Base-by-base conservation (phyloP, 1,140 invertebrate species). In the Bombus pyrosoma region DNA sequence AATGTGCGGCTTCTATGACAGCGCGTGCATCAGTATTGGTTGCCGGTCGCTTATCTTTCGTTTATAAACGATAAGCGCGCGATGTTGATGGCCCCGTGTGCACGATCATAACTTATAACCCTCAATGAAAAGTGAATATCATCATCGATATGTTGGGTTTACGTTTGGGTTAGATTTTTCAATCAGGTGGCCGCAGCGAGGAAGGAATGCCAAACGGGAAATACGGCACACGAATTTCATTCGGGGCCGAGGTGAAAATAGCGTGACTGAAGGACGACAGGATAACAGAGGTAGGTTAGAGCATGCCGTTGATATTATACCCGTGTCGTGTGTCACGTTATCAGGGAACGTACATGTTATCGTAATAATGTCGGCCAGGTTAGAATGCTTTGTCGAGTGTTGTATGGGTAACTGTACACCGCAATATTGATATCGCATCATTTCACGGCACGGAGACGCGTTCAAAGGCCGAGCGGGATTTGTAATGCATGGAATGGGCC, bases 381-480 rank as follows among this genome's bases (percentile, higher is more conserved):
- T 85, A 85, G 64, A 85, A 86, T 34, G 83, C 73, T 86, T 86
- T 86, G 83, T 86, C 73, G 86, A 81, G 43, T 77, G 66, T 86
- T 77, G 37, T 74, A 78, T 66, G 32, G 73, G 37, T 69, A 72
- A 80, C 64, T n/a, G 68, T 81, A n/a, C 47, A 69, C 78, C 39
- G 73, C 68, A 82, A 86, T 86, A 87, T 86, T 87, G 83, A 86
- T 86, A 86, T 81, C 78, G 83, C 74, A 85, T 87, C 73, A 64
- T 85, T 87, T 77, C 73, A 64, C 32, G 37, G 22, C 72, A 28
- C 77, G 18, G n/a, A 81, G 62, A 71, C 57, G 68, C 74, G 53
- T 69, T 73, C 83, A 86, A 87, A 86, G 74, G 83, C 66, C 66
- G 37, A 25, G 59, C 32, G 22, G 41, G 83, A 85, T 87, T 87